Evolutionary conservation across 2,888 invertebrate species (phyloP), one percentile per base, ranked within the genome.

Genomic region (Ectemnius continuus): DNA sequence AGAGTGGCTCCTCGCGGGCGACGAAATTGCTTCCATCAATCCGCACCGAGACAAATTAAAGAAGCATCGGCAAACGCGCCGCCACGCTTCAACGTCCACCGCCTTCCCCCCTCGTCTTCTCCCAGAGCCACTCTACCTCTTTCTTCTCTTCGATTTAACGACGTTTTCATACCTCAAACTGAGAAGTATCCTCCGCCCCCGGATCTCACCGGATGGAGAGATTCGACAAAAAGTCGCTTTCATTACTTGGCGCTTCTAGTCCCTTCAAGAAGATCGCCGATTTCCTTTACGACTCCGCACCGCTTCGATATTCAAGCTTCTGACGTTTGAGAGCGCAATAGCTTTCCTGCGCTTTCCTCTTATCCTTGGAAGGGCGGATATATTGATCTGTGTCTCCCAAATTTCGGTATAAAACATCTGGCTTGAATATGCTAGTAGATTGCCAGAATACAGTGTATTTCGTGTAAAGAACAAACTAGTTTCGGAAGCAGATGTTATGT

Each of bases 1-100:
- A 86, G 79, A 78, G 78, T 82, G 77, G 67, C 76, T 79, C 67
- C 74, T 73, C 47, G 70, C 75, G 73, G 82, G 84, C 84, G 85
- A 84, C 84, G 82, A 87, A 88, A 89, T 89, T 88, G 86, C 88
- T 87, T 84, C 87, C 87, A 89, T 89, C 89, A 89, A 89, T 89
- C 86, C 81, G 77, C 58, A 69, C 81, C 77, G 75, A 80, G 87
- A 88, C 88, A 88, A 88, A 86, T 88, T 88, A 86, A 87, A 84
- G 83, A 81, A 84, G 81, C 81, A 85, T 85, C 79, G 79, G 69
- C 70, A 68, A 76, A 68, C 67, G 66, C 56, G 70, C 60, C 47
- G 70, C 73, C 75, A 36, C 36, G 8, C 36, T 36, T 11, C 8
- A 36, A 11, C 36, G 36, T 36, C 36, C 36, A 8, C 36, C 36